phyloP scores from a whole-genome alignment of 2,113 vertebrate genomes.

The Eretmochelys imbricata region DNA sequence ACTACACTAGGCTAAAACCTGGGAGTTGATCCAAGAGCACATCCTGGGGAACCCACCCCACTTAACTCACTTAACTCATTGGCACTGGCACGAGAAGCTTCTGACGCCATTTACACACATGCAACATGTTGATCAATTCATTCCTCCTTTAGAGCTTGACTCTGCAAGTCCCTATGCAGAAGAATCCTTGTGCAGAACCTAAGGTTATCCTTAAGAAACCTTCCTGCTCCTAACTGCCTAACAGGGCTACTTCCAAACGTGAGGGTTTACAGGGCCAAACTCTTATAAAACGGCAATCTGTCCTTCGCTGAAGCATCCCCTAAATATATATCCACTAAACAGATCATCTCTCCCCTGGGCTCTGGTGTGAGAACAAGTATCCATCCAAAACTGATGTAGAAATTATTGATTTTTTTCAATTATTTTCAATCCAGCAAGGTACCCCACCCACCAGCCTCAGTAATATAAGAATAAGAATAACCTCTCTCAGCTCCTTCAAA shows the following conservation, averaged over 20 bases:
- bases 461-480: background rate
- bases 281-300: background rate
- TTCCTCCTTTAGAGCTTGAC: background rate
- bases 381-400: background rate
- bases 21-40: background rate
- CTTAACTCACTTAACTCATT: background rate
- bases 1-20: background rate
- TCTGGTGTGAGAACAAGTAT: background rate
- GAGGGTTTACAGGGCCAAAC: background rate
- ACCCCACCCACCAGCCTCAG: background rate
- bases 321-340: background rate
- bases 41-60: background rate
- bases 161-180: no score
- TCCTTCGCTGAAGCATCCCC: background rate
- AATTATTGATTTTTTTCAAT: background rate
- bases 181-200: background rate
- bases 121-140: background rate
- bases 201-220: background rate
- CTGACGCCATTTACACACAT: background rate
- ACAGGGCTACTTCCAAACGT: background rate
- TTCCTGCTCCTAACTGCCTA: background rate
- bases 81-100: background rate
- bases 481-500: background rate
- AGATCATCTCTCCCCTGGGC: background rate
- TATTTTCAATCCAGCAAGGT: background rate